phyloP scores from a whole-genome alignment of 1,140 invertebrate genomes.

The Leptoteleia sp. region DNA sequence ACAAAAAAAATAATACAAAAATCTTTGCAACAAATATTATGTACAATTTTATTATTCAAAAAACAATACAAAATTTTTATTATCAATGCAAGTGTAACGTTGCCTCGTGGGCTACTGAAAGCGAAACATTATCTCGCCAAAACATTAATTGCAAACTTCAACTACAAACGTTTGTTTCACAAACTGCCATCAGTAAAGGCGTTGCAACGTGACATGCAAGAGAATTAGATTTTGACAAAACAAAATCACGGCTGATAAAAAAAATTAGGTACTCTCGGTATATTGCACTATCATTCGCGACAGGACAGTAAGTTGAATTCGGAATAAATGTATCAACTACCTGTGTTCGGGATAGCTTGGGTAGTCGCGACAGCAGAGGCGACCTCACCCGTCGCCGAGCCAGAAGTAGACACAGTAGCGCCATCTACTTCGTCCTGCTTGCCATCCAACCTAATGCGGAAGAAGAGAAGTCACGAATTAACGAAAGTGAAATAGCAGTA shows the following conservation, averaged over 20 bases:
- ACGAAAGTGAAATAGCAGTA: too few relatives aligned
- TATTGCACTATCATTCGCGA: constrained; percentile 22
- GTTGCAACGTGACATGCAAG: constrained; percentile 46
- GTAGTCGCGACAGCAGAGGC: constrained; percentile 65
- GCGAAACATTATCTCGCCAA: neutral
- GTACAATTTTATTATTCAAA: constrained; percentile 45
- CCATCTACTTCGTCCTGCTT: constrained; percentile 79
- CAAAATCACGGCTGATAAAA: constrained; percentile 16
- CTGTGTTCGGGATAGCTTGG: constrained; percentile 78
- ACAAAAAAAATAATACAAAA: constrained; percentile 19
- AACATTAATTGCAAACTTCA: too few relatives aligned
- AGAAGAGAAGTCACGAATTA: too few relatives aligned
- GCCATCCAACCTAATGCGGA: constrained; percentile 76
- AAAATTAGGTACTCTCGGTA: constrained; percentile 13
- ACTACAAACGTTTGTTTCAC: too few relatives aligned
- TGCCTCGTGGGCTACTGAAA: constrained; percentile 14
- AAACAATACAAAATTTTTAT: constrained; percentile 31
- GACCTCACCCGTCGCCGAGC: constrained; percentile 67
- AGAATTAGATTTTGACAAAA: constrained; percentile 5
- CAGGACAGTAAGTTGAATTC: constrained; percentile 17
- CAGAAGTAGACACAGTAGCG: constrained; percentile 72
- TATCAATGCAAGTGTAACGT: constrained; percentile 10
- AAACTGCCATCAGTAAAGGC: constrained; percentile 3
- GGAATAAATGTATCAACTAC: constrained; percentile 67
- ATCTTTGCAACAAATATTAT: constrained; percentile 16